A percentile compares a stretch with the other conserved stretches of the same genome.
Evolutionary conservation across 2,888 invertebrate species (phyloP).

Genomic region (Melanophora roralis): DNA sequence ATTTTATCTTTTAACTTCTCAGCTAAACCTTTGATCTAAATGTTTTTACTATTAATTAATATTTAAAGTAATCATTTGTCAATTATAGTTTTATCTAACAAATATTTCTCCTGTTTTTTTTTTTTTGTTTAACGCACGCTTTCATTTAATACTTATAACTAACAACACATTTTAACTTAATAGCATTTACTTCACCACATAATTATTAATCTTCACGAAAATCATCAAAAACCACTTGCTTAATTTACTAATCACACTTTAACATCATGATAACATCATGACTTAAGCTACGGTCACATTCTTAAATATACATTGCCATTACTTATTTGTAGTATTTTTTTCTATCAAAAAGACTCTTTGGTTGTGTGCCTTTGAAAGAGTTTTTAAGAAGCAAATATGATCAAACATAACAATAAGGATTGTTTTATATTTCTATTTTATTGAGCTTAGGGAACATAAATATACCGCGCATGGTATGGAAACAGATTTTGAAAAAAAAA

Average conservation of each 20-base stretch:
- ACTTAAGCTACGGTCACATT: neutral
- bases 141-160: conserved; percentile 18
- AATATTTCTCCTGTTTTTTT: conserved; percentile 5
- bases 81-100: conserved; percentile 10
- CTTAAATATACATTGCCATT: conserved; percentile 1
- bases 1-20: too few relatives aligned
- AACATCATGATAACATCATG: conserved; percentile 10
- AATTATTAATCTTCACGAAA: conserved; percentile 73
- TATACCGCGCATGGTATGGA: too few relatives aligned
- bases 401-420: too few relatives aligned
- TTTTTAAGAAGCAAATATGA: too few relatives aligned
- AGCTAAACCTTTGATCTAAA: too few relatives aligned
- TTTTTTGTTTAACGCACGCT: conserved; percentile 47
- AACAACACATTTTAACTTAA: conserved; percentile 37
- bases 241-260: conserved; percentile 60
- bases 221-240: conserved; percentile 73
- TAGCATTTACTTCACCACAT: conserved; percentile 47
- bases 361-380: too few relatives aligned
- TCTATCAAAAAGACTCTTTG: too few relatives aligned
- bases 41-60: too few relatives aligned
- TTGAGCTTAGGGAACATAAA: too few relatives aligned
- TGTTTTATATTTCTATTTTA: too few relatives aligned
- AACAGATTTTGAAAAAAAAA: too few relatives aligned
- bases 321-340: too few relatives aligned
- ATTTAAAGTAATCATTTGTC: conserved; percentile 8